Base-by-base conservation (phyloP, 2,113 vertebrate species). In the Pterocles burchelli region DNA sequence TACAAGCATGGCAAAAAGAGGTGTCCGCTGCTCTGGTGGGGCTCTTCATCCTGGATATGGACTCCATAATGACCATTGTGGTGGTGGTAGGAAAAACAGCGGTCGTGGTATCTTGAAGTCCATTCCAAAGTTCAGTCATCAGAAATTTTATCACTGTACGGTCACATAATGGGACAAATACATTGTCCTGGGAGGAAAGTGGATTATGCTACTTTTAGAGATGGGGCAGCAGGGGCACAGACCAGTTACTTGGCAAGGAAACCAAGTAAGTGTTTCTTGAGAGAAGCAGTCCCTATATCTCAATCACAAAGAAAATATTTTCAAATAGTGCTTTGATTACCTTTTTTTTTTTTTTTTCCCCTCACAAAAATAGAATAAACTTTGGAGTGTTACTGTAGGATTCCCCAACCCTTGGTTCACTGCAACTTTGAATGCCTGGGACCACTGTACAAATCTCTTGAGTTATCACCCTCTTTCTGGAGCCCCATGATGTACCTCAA, bases 41-140 rank as follows among this genome's bases (percentile, higher is more conserved):
- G 22, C 22, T 81, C 13, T 17, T 93, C 2, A 1, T 41, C 34
- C 57, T 89, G 28, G 7, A 29, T 0, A 0, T 38, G 54, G 41
- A 86, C 63, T 74, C 33, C 13, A 4, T 51, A 45, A 66, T 59
- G 59, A 95, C 46, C 25, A 13, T 28, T 77, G 79, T 90, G 72
- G 43, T 1, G 2, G 17, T 45, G 38, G 55, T 77, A 61, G 85
- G 65, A 71, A 90, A 74, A 26, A 54, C 33, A 93, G 55, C 5
- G 0, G 48, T 48, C 7, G 0, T 2, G 4, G 26, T 63, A 31
- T 57, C 11, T 49, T 78, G 48, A 81, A 77, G 38, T 67, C 93
- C 65, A 52, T 95, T 87, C 83, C 45, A 49, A 59, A 75, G 33
- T 72, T 93, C 61, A 91, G 61, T 85, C 10, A 3, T 84, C 76